phyloP scores from a whole-genome alignment of 1,140 invertebrate species.

The Penaeus chinensis region DNA sequence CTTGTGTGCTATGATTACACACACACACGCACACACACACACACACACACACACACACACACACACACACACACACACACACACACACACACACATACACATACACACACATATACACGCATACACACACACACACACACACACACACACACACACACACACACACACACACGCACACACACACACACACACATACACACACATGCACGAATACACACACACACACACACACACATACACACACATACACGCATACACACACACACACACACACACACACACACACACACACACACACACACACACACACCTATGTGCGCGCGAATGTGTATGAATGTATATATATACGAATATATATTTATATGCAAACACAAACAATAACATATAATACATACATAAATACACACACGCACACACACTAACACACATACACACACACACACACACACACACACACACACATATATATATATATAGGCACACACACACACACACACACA shows the following conservation, averaged over 20 bases:
- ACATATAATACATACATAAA: neutral
- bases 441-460: too few species aligned
- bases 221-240: neutral
- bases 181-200: neutral
- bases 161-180: neutral
- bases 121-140: neutral
- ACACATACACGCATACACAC: neutral
- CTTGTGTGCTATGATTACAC: too few species aligned
- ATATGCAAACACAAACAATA: neutral
- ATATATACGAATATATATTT: neutral
- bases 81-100: neutral
- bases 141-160: neutral
- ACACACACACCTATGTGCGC: neutral
- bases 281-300: neutral
- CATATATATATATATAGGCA: neutral
- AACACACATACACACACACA: neutral
- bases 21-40: neutral
- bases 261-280: neutral
- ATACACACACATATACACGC: neutral
- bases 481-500: too few species aligned
- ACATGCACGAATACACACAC: too few species aligned
- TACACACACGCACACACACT: neutral
- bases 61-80: neutral
- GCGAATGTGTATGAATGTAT: neutral
- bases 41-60: neutral